A percentile compares a stretch with the other conserved stretches of the same genome.
Conservation (phyloP, 2,888 invertebrate genomes). For the Dinocampus coccinellae region DNA sequence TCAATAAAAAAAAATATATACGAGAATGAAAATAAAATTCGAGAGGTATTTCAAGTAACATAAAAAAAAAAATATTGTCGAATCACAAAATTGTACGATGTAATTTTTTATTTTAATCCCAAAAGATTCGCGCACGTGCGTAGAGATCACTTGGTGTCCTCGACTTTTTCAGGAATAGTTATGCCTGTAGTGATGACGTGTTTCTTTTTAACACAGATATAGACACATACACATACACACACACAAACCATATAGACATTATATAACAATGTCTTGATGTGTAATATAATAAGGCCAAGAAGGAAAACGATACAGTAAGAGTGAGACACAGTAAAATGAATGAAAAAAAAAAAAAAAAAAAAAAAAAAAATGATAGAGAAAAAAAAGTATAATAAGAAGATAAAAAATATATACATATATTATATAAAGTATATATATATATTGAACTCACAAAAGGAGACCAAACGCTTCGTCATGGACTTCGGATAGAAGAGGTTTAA, state of each 20-base stretch:
- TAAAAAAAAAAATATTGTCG: no score
- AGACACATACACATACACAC: not conserved
- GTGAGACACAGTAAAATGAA: constrained; percentile 28
- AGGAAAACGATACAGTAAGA: constrained; percentile 42
- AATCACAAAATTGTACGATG: no score
- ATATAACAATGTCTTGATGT: constrained; percentile 51
- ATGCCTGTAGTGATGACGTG: not conserved
- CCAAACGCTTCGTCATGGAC: constrained; percentile 53
- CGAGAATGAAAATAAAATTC: no score
- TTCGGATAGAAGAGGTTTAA: constrained; percentile 52
- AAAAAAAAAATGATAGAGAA: constrained; percentile 41
- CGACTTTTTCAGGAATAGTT: not conserved
- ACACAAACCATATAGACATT: constrained; percentile 40
- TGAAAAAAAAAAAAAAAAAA: constrained; percentile 32
- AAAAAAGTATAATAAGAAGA: constrained; percentile 38
- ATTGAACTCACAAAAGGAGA: not conserved
- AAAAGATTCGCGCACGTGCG: not conserved
- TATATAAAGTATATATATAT: no score
- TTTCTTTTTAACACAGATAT: not conserved
- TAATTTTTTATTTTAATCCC: no score
- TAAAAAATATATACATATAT: not conserved
- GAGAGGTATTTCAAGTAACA: no score
- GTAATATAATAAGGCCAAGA: constrained; percentile 45
- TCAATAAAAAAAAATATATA: no score
- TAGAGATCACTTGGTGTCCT: not conserved